Percentiles rank a stretch among this genome's conserved stretches.
Evolutionary conservation across 2,888 invertebrate genomes (phyloP).

Genomic region (Cheilosia variabilis): DNA sequence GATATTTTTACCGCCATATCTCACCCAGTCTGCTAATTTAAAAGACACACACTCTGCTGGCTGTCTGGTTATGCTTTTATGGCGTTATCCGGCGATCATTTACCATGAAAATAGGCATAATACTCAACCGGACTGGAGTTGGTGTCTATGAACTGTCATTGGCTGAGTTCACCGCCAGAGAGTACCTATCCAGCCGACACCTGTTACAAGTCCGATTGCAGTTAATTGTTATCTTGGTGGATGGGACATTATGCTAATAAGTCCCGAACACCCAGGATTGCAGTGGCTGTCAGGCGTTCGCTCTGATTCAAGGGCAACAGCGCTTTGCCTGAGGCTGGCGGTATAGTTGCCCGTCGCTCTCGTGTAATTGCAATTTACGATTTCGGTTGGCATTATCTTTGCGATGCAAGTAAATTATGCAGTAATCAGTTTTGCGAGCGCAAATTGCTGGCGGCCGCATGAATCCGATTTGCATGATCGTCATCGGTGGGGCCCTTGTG

Average conservation of each 20-base stretch:
- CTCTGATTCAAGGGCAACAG: constrained; percentile 65
- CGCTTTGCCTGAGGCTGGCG: neutral
- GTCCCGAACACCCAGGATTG: constrained; percentile 53
- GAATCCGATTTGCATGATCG: constrained; percentile 67
- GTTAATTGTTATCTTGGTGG: constrained; percentile 40
- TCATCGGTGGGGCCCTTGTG: constrained; percentile 42
- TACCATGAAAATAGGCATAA: constrained; percentile 59
- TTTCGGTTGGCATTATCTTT: constrained; percentile 61
- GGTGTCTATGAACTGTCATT: constrained; percentile 71
- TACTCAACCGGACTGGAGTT: constrained; percentile 47
- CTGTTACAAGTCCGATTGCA: constrained; percentile 38
- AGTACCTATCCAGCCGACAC: constrained; percentile 36
- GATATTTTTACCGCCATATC: constrained; percentile 70
- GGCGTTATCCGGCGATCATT: constrained; percentile 55
- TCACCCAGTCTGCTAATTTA: constrained; percentile 71
- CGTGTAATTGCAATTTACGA: constrained; percentile 71
- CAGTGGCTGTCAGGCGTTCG: constrained; percentile 1
- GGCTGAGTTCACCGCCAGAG: constrained; percentile 51
- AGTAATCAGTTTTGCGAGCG: constrained; percentile 71
- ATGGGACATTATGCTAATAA: constrained; percentile 62
- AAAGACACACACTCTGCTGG: constrained; percentile 55
- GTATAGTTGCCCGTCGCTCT: constrained; percentile 13
- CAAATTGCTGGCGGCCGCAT: constrained; percentile 62
- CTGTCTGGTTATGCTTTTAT: constrained; percentile 68
- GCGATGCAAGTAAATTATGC: constrained; percentile 68